Evolutionary conservation across 1,140 invertebrate species (phyloP), one percentile per base, ranked within the genome.

Genomic region (Hycleus cichorii): DNA sequence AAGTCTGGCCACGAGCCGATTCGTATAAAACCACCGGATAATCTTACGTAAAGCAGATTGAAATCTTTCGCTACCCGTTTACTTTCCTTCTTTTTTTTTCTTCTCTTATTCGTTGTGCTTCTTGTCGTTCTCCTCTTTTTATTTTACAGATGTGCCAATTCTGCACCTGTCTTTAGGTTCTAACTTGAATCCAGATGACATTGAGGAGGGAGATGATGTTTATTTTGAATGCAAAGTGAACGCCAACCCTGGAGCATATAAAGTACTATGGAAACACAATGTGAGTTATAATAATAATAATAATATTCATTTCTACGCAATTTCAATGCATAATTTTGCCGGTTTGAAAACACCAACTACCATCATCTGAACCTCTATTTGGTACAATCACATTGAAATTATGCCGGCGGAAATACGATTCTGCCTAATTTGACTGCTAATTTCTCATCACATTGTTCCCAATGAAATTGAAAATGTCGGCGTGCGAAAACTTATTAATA

Each of bases 221-320:
- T 93, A 93, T 72, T 92, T 93, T 71, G 89, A 90, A 74, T 94
- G 91, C 75, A 86, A 87, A 71, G 86, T 93, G 57, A 82, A 85
- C 69, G 86, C 90, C 55, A 93, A 94, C 79, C 91, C 91, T 5
- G 77, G 78, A 45, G 86, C 89, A 66, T 91, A 91, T 72, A 92
- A 92, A 84, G 87, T 93, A 62, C 79, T 90, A 42, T 94, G 91
- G 91, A 89, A 89, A 69, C 91, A 94, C 75, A 91, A 94, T 74
- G 92, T 93, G 78, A 90, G 88, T 89, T 55, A 55, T 55, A 47
- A 18, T 18, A 18, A 18, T 12, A 12, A 12, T 18, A 18, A 18
- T 18, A 18, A 55, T 55, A 45, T 55, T 55, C 45, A 55, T 55
- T 55, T 46, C 45, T 47, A 55, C 52, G 52, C 52, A 55, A 55